Evolutionary conservation across 2,888 invertebrate species (phyloP).

Genomic region (Rhingia rostrata): DNA sequence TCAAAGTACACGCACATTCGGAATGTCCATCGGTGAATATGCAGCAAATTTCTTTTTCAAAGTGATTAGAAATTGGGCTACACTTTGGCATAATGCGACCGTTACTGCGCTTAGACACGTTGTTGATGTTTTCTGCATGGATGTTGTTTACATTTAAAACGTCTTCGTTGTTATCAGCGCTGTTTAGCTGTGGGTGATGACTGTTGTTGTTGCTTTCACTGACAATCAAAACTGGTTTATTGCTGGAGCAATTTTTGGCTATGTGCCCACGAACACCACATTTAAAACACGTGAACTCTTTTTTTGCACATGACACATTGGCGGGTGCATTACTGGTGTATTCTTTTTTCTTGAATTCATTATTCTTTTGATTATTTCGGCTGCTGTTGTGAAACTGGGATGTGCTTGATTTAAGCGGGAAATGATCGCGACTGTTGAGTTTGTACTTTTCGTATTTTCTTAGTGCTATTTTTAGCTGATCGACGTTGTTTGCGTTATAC

Average conservation of each 20-base stretch:
- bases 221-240: conserved; percentile 38
- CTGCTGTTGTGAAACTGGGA: conserved; percentile 11
- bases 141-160: conserved; percentile 14
- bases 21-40: conserved; percentile 27
- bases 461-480: conserved; percentile 27
- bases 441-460: conserved; percentile 31
- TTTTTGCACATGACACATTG: conserved; percentile 30
- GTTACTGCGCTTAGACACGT: neutral
- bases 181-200: conserved; percentile 1
- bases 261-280: conserved; percentile 51
- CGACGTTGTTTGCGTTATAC: conserved; percentile 31
- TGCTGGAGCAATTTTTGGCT: conserved; percentile 38
- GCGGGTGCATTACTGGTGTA: conserved; percentile 29
- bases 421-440: conserved; percentile 18
- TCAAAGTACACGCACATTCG: conserved; percentile 30
- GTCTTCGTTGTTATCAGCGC: conserved; percentile 27
- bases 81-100: conserved; percentile 6
- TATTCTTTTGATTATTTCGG: conserved; percentile 22
- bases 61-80: conserved; percentile 11
- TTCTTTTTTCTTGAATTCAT: conserved; percentile 21
- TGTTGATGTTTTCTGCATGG: conserved; percentile 13
- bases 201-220: conserved; percentile 10
- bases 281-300: conserved; percentile 49
- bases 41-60: conserved; percentile 24
- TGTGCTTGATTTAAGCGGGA: conserved; percentile 7